Base-by-base conservation (phyloP, 1,140 invertebrate species). In the Tetramorium alpestre region DNA sequence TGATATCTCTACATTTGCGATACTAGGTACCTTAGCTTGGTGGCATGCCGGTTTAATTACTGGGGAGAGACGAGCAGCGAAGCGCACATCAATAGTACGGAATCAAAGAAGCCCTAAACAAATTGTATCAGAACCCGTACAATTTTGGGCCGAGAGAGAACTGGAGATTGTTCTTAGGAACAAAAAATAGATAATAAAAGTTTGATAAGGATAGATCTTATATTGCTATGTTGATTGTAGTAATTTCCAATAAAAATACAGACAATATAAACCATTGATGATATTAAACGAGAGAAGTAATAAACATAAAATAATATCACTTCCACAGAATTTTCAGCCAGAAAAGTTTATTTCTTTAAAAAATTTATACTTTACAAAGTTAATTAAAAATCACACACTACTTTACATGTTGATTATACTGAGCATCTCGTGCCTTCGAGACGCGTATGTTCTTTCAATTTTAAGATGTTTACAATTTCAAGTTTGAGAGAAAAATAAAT, bases 41-140 rank as follows among this genome's bases (percentile, higher is more conserved):
- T 99, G 98, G 28, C 28, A 28, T 28, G 28, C 97, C 0, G 96
- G 96, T 89, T 96, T 99, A 1, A 99, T 99, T 60, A 96, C 96
- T 10, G 96, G 88, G 99, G 98, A 16, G 98, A 99, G 96, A 99
- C 98, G 0, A 99, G 98, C 93, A 98, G 99, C 58, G 99, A 99
- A 95, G 96, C 97, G 13, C 97, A 98, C 92, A 99, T 99, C 58
- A 99, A 99, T 93, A 97, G 96, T 67, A 96, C 97, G 16, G 97
- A 99, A 93, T 96, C 96, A 1, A 96, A 97, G 91, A 96, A 97
- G 93, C 96, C 78, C 94, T 97, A 54, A 97, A 97, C 22, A 96
- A 96, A 92, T 95, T 95, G 2, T 99, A 98, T 94, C 95, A 96
- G 67, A 99, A 99, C 96, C 98, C 98, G 0, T 99, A 99, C 93